Evolutionary conservation across 2,113 vertebrate species (phyloP), one percentile per base, ranked within the genome.

Genomic region (Prunella fulvescens): DNA sequence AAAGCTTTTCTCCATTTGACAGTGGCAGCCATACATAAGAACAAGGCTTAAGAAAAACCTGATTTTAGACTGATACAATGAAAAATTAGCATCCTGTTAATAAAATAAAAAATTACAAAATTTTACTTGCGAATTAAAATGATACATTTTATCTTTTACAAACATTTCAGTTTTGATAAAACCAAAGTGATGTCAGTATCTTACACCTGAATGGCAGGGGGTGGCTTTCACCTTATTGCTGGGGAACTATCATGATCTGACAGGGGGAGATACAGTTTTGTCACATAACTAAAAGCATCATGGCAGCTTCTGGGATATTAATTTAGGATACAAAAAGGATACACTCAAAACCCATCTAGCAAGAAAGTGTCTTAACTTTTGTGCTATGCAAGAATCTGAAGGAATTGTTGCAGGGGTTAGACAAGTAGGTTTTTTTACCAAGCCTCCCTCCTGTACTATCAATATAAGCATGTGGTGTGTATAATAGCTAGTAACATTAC

Each of bases 81-180:
- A 81, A 69, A 48, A 69, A 11, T 8, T 16, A 35, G 5, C 50
- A 66, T 31, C 18, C 4, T 77, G 31, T 22, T 13, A 53, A 61
- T 29, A 1, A 81, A 71, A 76, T 9, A 0, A 50, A 79, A 78
- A 37, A 26, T 2, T 1, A 0, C 2, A 31, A 74, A 61, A 25
- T 4, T 28, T 83, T 69, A 40, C 19, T 78, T 25, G 58, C 10
- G 45, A 87, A 74, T 84, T n/a, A 53, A 65, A 89, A 37, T 22
- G 0, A 37, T 35, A 31, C 14, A 54, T 88, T 76, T 71, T 11
- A 54, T 35, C 39, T 37, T n/a, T 19, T 39, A 69, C 9, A 62
- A 67, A 76, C 9, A 85, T 44, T 85, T 92, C 15, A 7, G 20
- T 39, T 92, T 45, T 67, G 51, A 71, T 42, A 80, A 91, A 89